Evolutionary conservation across 2,888 invertebrate genomes (phyloP), one percentile per base, ranked within the genome.

Genomic region (Nymphalis urticae): DNA sequence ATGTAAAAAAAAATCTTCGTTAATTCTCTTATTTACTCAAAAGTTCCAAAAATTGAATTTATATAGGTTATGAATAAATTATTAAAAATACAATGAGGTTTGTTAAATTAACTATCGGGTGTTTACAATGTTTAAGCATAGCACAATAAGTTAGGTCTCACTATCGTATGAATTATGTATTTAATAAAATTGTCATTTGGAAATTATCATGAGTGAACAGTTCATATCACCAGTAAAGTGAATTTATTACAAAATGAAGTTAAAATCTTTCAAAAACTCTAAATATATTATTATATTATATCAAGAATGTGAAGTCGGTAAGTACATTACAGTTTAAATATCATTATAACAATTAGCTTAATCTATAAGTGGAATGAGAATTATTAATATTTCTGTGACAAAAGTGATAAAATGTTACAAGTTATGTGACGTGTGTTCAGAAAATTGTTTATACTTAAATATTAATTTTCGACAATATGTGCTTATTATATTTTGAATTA

Each of bases 301-400:
- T 47, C 36, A 24, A 58, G 70, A 68, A 32, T 54, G 48, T 47
- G 53, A 60, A 60, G 61, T 36, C 51, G 48, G 62, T 70, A 65
- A 68, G 66, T 72, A 72, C 66, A 63, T 21, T 21, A 2, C 21
- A 21, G 21, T 21, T 21, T 21, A 62, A 61, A 67, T 65, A 68
- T 68, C 64, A 68, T 64, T 60, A 62, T 66, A 71, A 36, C 56
- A 71, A 65, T 32, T 59, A 21, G 48, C 48, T 62, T 63, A 59
- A 24, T 69, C 64, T 72, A 67, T 62, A 47, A 65, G 58, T 70
- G 67, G 69, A 72, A 70, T 69, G 69, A 66, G 64, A 32, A 32
- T 32, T 13, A 53, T 51, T 59, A 59, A 60, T 48, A 53, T 51
- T 62, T 70, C 50, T 16, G 62, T 65, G 65, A 60, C 59, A 71